Conservation (phyloP, 1,140 invertebrate genomes). For the Ctenoplectra terminalis region DNA sequence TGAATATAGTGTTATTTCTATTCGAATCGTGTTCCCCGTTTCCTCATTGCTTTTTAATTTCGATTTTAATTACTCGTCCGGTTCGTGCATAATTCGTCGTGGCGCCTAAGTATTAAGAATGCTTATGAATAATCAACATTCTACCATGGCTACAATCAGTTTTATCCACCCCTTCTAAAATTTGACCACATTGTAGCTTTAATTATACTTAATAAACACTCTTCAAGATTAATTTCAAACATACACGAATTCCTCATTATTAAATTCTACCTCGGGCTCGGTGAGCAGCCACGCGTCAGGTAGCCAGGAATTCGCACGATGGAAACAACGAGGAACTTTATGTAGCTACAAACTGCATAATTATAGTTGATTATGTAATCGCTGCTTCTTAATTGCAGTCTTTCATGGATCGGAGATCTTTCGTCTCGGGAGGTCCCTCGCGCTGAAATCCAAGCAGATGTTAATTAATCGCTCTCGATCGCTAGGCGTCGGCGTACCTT, state of each 20-base stretch:
- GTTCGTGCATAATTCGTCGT: too few relatives aligned
- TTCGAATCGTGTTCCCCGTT: not conserved
- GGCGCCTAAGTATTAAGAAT: too few relatives aligned
- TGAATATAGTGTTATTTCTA: not conserved
- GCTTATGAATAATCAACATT: too few relatives aligned
- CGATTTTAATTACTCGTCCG: not conserved
- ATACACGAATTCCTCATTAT: too few relatives aligned
- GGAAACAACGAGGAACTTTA: not conserved
- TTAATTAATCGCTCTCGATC: slow-evolving; percentile 53
- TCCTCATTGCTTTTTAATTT: not conserved
- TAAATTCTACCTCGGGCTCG: not conserved
- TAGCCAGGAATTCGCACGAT: slow-evolving; percentile 30
- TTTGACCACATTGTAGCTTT: too few relatives aligned
- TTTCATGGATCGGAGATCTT: slow-evolving; percentile 30
- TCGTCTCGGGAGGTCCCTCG: not conserved
- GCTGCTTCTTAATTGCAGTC: slow-evolving; percentile 15
- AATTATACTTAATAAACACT: too few relatives aligned
- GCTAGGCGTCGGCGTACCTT: not conserved
- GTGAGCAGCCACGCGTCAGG: slow-evolving; percentile 17
- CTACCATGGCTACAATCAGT: too few relatives aligned
- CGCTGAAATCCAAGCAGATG: slow-evolving; percentile 40
- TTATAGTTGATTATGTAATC: slow-evolving; percentile 15
- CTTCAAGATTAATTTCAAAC: too few relatives aligned
- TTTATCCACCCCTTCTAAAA: too few relatives aligned
- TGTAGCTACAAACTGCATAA: not conserved